phyloP scores from a whole-genome alignment of 2,797 vertebrate species.

The Vireo griseus region DNA sequence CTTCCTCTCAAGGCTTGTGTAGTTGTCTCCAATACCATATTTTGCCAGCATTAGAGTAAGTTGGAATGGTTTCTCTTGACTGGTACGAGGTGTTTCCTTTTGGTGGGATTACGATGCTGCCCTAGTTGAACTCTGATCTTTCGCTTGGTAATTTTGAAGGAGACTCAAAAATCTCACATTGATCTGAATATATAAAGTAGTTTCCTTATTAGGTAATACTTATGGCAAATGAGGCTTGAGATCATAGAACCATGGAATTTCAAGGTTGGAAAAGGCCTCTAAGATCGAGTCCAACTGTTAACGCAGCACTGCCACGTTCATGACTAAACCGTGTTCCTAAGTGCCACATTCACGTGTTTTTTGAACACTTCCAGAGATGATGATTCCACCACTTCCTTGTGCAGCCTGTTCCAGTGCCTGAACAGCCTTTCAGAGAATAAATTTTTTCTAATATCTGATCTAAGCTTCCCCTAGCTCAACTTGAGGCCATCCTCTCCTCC shows the following conservation, averaged over 20 bases:
- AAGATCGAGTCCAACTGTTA: accelerated
- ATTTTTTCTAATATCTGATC: background rate
- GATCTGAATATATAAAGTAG: background rate
- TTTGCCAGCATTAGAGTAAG: background rate
- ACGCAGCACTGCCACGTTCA: accelerated
- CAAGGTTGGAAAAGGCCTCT: background rate
- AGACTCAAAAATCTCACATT: background rate
- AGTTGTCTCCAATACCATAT: background rate
- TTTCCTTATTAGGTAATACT: background rate
- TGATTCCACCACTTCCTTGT: background rate
- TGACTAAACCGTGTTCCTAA: background rate
- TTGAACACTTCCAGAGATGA: background rate
- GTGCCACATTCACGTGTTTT: accelerated
- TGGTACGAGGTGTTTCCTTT: background rate
- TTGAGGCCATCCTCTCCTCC: background rate
- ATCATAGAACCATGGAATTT: background rate
- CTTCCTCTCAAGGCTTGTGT: background rate
- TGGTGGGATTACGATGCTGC: background rate
- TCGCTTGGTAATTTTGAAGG: background rate
- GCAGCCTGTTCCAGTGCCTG: background rate
- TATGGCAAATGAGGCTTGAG: background rate
- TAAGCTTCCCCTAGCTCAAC: background rate
- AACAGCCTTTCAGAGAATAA: background rate
- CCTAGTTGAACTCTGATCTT: background rate
- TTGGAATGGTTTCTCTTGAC: background rate